Base-by-base conservation (phyloP, 2,113 vertebrate genomes). In the Leptobrachium ailaonicum region DNA sequence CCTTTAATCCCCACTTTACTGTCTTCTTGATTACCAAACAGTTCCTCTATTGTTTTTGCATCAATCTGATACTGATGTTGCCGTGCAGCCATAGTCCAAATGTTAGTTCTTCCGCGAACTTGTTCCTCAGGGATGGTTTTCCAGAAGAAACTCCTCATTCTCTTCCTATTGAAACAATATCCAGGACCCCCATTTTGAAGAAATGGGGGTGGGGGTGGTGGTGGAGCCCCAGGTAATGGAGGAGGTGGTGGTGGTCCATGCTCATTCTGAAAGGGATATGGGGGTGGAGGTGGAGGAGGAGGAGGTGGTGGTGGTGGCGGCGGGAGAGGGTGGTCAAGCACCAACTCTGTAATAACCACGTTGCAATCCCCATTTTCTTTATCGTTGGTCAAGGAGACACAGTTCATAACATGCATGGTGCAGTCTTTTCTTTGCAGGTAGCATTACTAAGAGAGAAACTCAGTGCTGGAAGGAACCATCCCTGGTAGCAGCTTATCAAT, bases 41-140 rank as follows among this genome's bases (percentile, higher is more conserved):
- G 94, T 87, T 99, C 98, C 87, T 99, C 98, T 0, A 99, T 93
- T 0, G 95, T 96, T 88, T 93, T 94, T 0, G 95, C 91, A 2
- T 98, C 97, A 0, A 99, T 99, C 82, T 96, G 95, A 87, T 96
- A 99, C 78, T 93, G 92, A 82, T 95, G 94, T 10, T 95, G 94
- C 53, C 94, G 89, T 45, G 95, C 95, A 2, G 94, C 94, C 87
- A 97, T 82, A 0, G 98, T 98, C 98, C 98, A 99, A 86, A 99
- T 99, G 84, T 99, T 99, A 77, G 91, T 96, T 86, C 96, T 98
- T 58, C 94, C 96, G 0, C 95, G 94, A 5, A 99, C 97, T 84
- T 98, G 97, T 84, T 98, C 97, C 86, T 98, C 98, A 0, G 97
- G 98, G 77, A 98, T 99, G 6, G 96, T 95, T 88, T 98, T 99